Conservation (phyloP, 2,888 invertebrate genomes). For the Morpho helenor region DNA sequence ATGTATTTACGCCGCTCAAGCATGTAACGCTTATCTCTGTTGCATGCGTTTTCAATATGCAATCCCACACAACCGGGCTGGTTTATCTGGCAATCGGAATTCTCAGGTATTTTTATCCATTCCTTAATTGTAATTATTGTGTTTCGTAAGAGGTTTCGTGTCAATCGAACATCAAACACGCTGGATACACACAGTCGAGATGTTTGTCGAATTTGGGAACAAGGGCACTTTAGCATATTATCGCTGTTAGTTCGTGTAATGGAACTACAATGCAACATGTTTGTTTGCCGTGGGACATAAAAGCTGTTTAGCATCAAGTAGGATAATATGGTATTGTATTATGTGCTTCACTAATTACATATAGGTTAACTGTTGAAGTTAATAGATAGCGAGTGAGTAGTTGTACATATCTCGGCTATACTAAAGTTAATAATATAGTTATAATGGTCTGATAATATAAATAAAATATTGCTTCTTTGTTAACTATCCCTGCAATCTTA, state of each 20-base stretch:
- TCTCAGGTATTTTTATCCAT: conserved; percentile 72
- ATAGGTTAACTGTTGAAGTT: not conserved
- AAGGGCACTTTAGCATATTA: conserved; percentile 6
- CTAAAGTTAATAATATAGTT: no score
- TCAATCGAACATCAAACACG: conserved; percentile 54
- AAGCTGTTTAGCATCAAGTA: conserved; percentile 21
- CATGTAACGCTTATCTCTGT: conserved; percentile 76
- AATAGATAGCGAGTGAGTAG: no score
- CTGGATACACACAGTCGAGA: conserved; percentile 31
- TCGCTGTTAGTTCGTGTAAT: conserved; percentile 19
- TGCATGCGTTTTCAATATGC: conserved; percentile 79
- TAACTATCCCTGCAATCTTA: no score
- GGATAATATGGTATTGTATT: conserved; percentile 15
- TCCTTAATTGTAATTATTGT: conserved; percentile 70
- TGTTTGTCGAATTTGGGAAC: conserved; percentile 18
- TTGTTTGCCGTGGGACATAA: conserved; percentile 23
- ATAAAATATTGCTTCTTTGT: no score
- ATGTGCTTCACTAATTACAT: conserved; percentile 13
- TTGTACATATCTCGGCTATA: no score
- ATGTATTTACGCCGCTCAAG: conserved; percentile 66
- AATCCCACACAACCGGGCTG: conserved; percentile 70
- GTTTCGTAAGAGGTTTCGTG: conserved; percentile 72
- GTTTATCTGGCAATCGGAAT: conserved; percentile 71
- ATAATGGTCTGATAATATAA: no score
- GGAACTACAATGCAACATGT: conserved; percentile 23